Percentiles rank a stretch among this genome's conserved stretches.
Conservation (phyloP, 2,113 vertebrate genomes). For the Psettodes erumei region DNA sequence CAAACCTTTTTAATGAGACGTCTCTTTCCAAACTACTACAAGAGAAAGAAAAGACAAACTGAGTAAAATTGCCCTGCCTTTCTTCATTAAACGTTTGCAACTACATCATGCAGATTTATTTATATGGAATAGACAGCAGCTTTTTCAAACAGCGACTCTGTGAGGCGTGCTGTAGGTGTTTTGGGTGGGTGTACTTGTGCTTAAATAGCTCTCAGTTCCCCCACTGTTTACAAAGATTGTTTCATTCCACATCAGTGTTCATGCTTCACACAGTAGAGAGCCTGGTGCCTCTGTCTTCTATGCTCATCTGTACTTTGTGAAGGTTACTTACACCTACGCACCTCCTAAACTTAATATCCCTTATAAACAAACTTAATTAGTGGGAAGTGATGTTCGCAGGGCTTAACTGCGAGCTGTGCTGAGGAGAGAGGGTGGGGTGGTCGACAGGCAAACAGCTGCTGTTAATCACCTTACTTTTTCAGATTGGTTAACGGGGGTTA, state of each 20-base stretch:
- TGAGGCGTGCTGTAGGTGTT: slow-evolving; percentile 27
- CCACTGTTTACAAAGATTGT: slow-evolving; percentile 59
- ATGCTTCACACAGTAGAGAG: slow-evolving; percentile 57
- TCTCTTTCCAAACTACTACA: neutral
- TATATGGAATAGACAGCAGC: slow-evolving; percentile 7
- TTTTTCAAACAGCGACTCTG: slow-evolving; percentile 6
- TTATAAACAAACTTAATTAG: slow-evolving; percentile 84
- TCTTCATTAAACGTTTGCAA: slow-evolving; percentile 22
- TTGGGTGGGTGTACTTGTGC: slow-evolving; percentile 34
- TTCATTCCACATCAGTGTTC: slow-evolving; percentile 62
- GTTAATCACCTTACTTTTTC: slow-evolving; percentile 75
- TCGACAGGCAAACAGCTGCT: slow-evolving; percentile 71
- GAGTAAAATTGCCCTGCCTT: neutral
- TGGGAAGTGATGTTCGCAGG: slow-evolving; percentile 64
- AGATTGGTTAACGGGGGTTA: slow-evolving; percentile 51
- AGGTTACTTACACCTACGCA: slow-evolving; percentile 79
- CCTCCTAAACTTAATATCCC: slow-evolving; percentile 77
- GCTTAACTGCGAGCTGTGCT: slow-evolving; percentile 61
- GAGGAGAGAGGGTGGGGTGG: slow-evolving; percentile 27
- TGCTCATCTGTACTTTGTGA: slow-evolving; percentile 64
- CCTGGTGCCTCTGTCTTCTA: slow-evolving; percentile 35
- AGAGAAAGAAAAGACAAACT: neutral
- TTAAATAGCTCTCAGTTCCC: slow-evolving; percentile 55
- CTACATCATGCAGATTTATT: slow-evolving; percentile 24
- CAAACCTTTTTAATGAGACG: slow-evolving; percentile 3